Evolutionary conservation across 2,888 invertebrate genomes (phyloP).

Genomic region (Scaptomyza tumidula): DNA sequence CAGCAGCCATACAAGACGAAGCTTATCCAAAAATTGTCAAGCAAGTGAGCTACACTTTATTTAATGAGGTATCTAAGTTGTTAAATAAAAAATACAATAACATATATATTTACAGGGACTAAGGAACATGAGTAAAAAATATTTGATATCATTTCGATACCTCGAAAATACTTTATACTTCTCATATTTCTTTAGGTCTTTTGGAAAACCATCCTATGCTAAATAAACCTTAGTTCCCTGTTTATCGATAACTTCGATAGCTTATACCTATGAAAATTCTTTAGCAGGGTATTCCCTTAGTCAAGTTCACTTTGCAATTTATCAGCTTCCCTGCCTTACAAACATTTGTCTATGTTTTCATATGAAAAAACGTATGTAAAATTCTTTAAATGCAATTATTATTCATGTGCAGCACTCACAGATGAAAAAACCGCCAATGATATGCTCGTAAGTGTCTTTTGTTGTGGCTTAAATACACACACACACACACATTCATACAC

Average conservation of each 20-base stretch:
- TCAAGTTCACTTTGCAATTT: neutral
- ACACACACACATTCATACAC: slow-evolving; percentile 32
- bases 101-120: no score
- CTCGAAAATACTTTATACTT: no score
- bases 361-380: slow-evolving; percentile 39
- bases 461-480: slow-evolving; percentile 69
- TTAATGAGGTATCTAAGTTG: neutral
- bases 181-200: no score
- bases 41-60: slow-evolving; percentile 9
- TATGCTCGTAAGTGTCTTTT: slow-evolving; percentile 72
- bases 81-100: neutral
- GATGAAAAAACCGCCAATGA: slow-evolving; percentile 68
- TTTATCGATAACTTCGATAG: no score
- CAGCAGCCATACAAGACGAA: neutral
- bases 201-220: no score
- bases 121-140: no score
- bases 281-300: slow-evolving; percentile 14
- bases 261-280: neutral
- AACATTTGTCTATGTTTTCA: slow-evolving; percentile 22
- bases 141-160: no score
- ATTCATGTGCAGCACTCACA: slow-evolving; percentile 46
- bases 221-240: no score
- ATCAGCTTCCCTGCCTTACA: neutral
- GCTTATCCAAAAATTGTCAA: slow-evolving; percentile 4
- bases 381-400: slow-evolving; percentile 76